Base-by-base conservation (phyloP, 2,888 invertebrate genomes). In the Apamea monoglypha region DNA sequence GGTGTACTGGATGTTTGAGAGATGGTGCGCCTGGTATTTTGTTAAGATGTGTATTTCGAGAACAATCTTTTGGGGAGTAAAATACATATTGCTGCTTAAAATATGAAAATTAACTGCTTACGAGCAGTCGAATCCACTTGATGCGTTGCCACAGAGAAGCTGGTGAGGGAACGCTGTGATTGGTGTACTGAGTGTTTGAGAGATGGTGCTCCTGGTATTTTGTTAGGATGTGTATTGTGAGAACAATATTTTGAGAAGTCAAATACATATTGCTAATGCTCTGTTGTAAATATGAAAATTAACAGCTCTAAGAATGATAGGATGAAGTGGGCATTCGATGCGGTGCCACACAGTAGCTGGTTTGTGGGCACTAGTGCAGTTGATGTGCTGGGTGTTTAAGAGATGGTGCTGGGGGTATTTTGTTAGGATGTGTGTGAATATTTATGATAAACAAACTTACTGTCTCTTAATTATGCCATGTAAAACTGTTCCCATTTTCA, bases 141-240 rank as follows among this genome's bases (percentile, higher is more conserved):
- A 82, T 50, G 70, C 85, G 81, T 83, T 80, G 82, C 75, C 71
- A 72, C 66, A 71, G 68, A 40, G 50, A 63, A 53, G 63, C 44
- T 53, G 61, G 16, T 44, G 25, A 10, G n/a, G 16, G 2, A 10
- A 2, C 16, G 7, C 61, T 47, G 10, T 5, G 0, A 36, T 47
- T 74, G 66, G 36, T 21, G 7, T 32, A 66, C 76, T 76, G 74
- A 12, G 16, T 50, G 21, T 53, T 79, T 64, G 0, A 12, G 16
- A 50, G 25, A 14, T 36, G 16, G 4, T 44, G 7, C 0, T 69
- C 16, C 0, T 21, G 14, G 12, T 12, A 47, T 56, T 77, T 53
- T 63, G 18, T 21, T 69, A 18, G 40, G 2, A 32, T 78, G 36
- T 74, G 50, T 47, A n/a, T 29, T 29, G n/a, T 29, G 16, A 29